phyloP scores from a whole-genome alignment of 2,113 vertebrate genomes.

The Amazona guildingii region DNA sequence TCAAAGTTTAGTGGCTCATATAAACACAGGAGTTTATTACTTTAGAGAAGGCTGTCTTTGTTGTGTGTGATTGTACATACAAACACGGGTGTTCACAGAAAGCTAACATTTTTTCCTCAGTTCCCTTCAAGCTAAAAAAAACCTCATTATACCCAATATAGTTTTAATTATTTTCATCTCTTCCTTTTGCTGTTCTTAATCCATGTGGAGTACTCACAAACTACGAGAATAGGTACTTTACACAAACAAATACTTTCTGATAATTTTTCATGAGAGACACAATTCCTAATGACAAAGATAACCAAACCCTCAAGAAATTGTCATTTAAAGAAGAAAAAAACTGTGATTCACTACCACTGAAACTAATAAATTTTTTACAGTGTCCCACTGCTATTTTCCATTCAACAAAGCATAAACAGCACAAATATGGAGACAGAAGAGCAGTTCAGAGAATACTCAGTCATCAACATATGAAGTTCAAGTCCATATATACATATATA shows the following conservation, averaged over 20 bases:
- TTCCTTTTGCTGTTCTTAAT: not conserved
- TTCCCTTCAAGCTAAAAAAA: not conserved
- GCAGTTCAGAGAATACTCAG: not conserved
- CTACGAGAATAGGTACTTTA: not conserved
- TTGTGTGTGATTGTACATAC: not conserved
- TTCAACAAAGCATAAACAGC: not conserved
- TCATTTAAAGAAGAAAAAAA: not conserved
- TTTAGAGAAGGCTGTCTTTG: not conserved
- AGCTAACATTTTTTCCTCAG: not conserved
- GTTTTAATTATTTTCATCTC: not conserved
- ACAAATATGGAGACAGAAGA: not conserved
- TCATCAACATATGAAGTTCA: not conserved
- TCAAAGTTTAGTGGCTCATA: not conserved
- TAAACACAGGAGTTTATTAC: not conserved
- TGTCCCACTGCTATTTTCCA: not conserved
- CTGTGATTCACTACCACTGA: not conserved
- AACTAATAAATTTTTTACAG: not conserved
- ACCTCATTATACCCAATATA: not conserved
- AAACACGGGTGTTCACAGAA: not conserved
- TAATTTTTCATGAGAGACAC: not conserved
- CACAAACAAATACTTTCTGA: not conserved
- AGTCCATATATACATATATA: not conserved
- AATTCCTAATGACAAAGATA: not conserved
- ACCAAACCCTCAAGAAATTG: not conserved
- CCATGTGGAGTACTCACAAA: not conserved